These are phyloP conservation scores for Agelaius tricolor DNA, from an alignment of 2,113 vertebrate genomes.

Conservation along the genomic window DNA sequence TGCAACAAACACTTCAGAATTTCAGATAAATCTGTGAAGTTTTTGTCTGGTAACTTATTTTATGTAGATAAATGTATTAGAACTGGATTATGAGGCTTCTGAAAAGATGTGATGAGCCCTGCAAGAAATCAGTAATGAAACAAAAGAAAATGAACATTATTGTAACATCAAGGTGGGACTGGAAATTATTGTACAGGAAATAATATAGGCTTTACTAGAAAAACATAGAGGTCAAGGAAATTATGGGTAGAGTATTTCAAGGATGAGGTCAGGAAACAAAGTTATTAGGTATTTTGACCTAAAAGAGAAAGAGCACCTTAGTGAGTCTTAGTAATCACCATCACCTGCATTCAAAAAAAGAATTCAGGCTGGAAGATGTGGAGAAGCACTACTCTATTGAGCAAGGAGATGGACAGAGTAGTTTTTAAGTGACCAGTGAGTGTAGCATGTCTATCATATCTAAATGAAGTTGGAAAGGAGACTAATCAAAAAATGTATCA, in stretches of 20 bases:
- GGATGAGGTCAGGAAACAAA: not conserved
- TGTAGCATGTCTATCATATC: not conserved
- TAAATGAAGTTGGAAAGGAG: not conserved
- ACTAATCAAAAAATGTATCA: not conserved
- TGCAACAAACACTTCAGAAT: not conserved
- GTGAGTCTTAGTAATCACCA: not conserved
- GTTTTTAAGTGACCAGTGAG: not conserved
- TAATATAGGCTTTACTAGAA: not conserved
- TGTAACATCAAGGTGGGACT: not conserved
- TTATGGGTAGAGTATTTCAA: not conserved
- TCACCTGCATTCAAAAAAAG: not conserved
- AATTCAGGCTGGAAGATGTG: not conserved
- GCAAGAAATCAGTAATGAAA: not conserved
- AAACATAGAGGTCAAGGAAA: accelerated
- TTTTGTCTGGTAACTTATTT: not conserved
- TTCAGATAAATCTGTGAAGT: not conserved
- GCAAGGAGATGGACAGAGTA: not conserved
- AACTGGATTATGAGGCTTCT: not conserved
- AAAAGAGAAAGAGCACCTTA: not conserved
- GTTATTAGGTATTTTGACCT: not conserved
- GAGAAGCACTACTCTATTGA: not conserved
- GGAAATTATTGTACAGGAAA: not conserved
- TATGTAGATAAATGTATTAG: not conserved
- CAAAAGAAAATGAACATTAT: not conserved
- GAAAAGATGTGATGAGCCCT: not conserved